phyloP scores from a whole-genome alignment of 2,797 vertebrate species.

The Pristis pectinata region DNA sequence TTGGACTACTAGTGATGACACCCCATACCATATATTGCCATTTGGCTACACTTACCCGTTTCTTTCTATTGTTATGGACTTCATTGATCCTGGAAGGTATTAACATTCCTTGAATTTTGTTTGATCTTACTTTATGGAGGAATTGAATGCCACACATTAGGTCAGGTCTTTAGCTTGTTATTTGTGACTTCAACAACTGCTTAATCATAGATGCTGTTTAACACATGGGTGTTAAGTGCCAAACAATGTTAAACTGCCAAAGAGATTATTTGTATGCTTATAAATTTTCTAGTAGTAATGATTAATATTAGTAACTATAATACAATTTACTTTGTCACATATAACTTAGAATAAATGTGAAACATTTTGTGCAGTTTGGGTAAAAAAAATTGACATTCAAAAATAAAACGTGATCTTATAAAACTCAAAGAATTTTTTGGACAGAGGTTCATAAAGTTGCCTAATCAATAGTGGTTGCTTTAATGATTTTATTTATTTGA shows the following conservation, averaged over 20 bases:
- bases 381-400: neutral
- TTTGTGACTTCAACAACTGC: slow-evolving; percentile 59
- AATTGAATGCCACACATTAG: slow-evolving; percentile 60
- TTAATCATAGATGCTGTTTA: slow-evolving; percentile 69
- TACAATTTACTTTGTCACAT: neutral
- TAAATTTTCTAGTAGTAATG: slow-evolving; percentile 55
- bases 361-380: neutral
- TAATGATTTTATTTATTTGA: neutral
- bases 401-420: neutral
- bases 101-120: slow-evolving; percentile 71
- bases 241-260: slow-evolving; percentile 61
- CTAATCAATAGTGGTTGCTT: neutral
- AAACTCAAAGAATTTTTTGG: neutral
- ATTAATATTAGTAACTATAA: slow-evolving; percentile 35
- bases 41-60: slow-evolving; percentile 55
- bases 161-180: slow-evolving; percentile 51
- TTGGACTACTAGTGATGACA: neutral
- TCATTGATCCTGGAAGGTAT: slow-evolving; percentile 60
- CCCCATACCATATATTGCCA: slow-evolving; percentile 45
- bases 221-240: slow-evolving; percentile 62
- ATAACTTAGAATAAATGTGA: neutral
- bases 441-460: neutral
- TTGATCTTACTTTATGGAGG: slow-evolving; percentile 59
- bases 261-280: slow-evolving; percentile 59
- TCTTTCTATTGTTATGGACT: slow-evolving; percentile 53